Percentiles rank a stretch among this genome's conserved stretches.
phyloP scores from a whole-genome alignment of 2,888 invertebrate genomes.

The Patella ulyssiponensis region DNA sequence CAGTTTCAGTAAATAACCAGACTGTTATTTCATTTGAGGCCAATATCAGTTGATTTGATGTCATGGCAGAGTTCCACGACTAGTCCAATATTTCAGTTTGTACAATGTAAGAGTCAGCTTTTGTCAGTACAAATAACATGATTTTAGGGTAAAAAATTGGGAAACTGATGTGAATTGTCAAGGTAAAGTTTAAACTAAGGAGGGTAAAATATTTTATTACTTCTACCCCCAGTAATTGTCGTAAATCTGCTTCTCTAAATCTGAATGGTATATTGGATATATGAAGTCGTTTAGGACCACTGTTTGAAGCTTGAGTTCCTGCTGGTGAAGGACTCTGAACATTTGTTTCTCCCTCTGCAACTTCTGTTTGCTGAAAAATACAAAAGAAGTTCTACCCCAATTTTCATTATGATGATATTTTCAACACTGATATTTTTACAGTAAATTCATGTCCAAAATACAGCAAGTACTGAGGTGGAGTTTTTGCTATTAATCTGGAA shows the following conservation, averaged over 20 bases:
- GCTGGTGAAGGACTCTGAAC: slow-evolving; percentile 57
- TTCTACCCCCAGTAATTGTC: slow-evolving; percentile 95
- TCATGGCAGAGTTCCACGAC: too few species aligned
- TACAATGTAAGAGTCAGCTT: too few species aligned
- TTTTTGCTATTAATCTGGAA: too few species aligned
- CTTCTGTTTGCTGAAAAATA: slow-evolving; percentile 76
- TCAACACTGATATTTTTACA: too few species aligned
- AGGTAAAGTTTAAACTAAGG: neutral
- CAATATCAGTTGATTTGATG: too few species aligned
- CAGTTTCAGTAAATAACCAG: too few species aligned
- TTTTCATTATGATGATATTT: too few species aligned
- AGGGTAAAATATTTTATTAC: slow-evolving; percentile 1
- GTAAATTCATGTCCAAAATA: too few species aligned
- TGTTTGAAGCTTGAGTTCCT: slow-evolving; percentile 74
- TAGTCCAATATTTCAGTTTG: too few species aligned
- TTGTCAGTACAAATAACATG: neutral
- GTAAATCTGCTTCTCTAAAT: slow-evolving; percentile 98
- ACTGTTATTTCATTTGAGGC: too few species aligned
- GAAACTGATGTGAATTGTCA: too few species aligned
- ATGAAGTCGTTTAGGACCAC: slow-evolving; percentile 90
- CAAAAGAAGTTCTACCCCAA: slow-evolving; percentile 3
- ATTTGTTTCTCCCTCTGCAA: slow-evolving; percentile 74
- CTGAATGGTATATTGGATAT: slow-evolving; percentile 99
- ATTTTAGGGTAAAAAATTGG: neutral
- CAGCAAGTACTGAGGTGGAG: too few species aligned